Evolutionary conservation across 2,888 invertebrate species (phyloP), one percentile per base, ranked within the genome.

Genomic region (Parasteatoda lunata): DNA sequence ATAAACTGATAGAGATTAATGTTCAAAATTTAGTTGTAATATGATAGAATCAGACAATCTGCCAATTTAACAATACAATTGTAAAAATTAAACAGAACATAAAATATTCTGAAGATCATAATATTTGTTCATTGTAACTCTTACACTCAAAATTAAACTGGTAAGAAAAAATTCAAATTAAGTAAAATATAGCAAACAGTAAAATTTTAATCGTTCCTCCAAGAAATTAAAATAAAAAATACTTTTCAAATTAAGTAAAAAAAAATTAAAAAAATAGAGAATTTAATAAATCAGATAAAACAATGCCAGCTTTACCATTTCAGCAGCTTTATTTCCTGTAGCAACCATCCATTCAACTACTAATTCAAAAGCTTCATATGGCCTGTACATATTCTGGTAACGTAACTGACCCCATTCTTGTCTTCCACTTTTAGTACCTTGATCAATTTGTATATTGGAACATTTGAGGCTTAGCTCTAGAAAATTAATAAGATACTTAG

Each of bases 311-410:
- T 30, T 45, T 92, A 96, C 97, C 93, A 97, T 93, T 92, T 99
- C 98, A 69, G 96, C 95, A 30, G 98, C 96, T 89, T 98, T 96
- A 81, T 97, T 96, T 11, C 99, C 98, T 45, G 98, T 98, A 2
- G 98, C 97, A 80, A 97, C 97, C 71, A 98, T 95, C 99, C 99
- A 99, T 92, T 98, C 97, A 51, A 98, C 95, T 89, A 96, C 96
- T 91, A 99, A 94, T 93, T 99, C 98, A 92, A 96, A 99, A 1
- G 98, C 97, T 92, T 96, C 96, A 91, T 96, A 95, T 0, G 97
- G 96, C 84, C 95, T 94, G 93, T 96, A 98, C 76, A 96, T 94
- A 51, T 96, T 95, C 91, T 98, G 97, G 93, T 98, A 98, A 59
- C 96, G 94, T 9, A 96, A 95, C 92, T 97, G 97, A 3, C 97